These are phyloP conservation scores for Drosophila lacicola DNA, from an alignment of 2,888 invertebrate species.

Conservation along the genomic window DNA sequence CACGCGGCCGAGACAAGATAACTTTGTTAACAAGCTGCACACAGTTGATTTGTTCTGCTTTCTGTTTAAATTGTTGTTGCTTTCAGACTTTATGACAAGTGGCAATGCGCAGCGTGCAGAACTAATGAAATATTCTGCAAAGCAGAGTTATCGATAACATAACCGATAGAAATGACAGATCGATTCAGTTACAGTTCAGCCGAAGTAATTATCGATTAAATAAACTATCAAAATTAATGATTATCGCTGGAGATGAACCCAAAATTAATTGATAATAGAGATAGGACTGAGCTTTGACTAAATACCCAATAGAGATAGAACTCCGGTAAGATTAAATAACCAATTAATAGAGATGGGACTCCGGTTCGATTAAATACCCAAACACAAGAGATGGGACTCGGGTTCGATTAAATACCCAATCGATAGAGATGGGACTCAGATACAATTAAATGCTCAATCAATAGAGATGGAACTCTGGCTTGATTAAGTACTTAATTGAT, in stretches of 20 bases:
- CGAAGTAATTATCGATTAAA: no score
- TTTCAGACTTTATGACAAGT: slow-evolving; percentile 52
- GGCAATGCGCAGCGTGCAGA: neutral
- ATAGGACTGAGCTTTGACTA: no score
- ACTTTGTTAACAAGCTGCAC: slow-evolving; percentile 63
- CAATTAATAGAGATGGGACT: no score
- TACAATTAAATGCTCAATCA: no score
- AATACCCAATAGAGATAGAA: no score
- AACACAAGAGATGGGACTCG: no score
- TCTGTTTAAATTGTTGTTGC: slow-evolving; percentile 18
- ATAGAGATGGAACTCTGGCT: no score
- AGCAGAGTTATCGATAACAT: neutral
- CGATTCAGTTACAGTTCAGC: no score
- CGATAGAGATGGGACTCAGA: neutral
- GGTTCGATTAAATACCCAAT: neutral
- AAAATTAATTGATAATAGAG: neutral
- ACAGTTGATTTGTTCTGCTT: slow-evolving; percentile 32
- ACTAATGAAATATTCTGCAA: neutral
- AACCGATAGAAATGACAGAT: neutral
- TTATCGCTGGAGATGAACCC: neutral
- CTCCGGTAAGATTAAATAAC: no score
- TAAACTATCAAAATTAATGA: no score
- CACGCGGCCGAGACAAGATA: slow-evolving; percentile 54
- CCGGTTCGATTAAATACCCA: no score
- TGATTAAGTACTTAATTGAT: no score